Conservation (phyloP, 2,113 vertebrate species). For the Gobiocypris rarus region DNA sequence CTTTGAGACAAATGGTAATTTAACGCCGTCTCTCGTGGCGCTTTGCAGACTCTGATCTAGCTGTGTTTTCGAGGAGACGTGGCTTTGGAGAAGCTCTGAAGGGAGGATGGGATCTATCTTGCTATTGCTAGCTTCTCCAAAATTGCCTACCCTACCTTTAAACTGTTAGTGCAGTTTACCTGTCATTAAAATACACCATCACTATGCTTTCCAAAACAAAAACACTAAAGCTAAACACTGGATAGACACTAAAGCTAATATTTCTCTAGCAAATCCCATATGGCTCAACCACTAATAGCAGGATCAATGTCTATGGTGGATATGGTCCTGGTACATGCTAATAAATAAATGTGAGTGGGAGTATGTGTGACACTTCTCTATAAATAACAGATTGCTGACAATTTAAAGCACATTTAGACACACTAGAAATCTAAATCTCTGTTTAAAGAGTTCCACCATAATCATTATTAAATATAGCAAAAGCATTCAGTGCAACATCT, state of each 20-base stretch:
- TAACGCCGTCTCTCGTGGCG: too few species aligned
- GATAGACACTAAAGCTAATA: neutral
- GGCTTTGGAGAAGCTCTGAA: too few species aligned
- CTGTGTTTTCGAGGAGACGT: too few species aligned
- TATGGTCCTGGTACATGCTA: neutral
- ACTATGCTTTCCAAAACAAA: neutral
- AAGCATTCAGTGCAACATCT: neutral
- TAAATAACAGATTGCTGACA: neutral
- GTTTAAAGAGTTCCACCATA: neutral
- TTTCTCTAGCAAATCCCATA: neutral
- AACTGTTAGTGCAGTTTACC: neutral
- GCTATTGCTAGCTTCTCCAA: too few species aligned
- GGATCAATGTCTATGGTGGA: neutral
- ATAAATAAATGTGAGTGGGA: neutral
- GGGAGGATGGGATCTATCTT: too few species aligned
- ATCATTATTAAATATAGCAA: neutral
- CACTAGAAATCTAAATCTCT: neutral
- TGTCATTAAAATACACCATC: neutral
- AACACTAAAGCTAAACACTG: neutral
- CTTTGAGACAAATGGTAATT: too few species aligned
- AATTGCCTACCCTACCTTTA: too few species aligned
- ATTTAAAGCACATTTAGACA: conserved; percentile 7
- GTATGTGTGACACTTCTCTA: neutral
- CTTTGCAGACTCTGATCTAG: too few species aligned
- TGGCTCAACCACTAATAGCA: neutral